phyloP scores from a whole-genome alignment of 2,797 vertebrate genomes.

The Poecilia velifera region DNA sequence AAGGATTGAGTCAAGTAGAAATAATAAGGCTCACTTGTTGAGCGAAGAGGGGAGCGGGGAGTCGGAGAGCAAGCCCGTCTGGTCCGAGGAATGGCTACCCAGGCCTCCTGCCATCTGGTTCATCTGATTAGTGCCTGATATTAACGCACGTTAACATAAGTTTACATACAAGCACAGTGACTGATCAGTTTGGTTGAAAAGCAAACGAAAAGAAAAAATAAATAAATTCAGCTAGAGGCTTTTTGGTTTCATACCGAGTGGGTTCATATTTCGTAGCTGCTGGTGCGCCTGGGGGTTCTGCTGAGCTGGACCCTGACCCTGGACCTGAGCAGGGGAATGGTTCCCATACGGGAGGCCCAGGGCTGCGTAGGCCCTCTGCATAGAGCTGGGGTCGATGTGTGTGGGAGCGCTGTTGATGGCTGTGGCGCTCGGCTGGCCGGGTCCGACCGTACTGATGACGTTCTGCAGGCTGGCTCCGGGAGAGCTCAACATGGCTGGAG shows the following conservation, averaged over 20 bases:
- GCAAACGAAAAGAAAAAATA: neutral
- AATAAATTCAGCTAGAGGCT: neutral
- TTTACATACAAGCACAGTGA: slow-evolving; percentile 16
- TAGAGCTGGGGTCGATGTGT: slow-evolving; percentile 98
- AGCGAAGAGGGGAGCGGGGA: slow-evolving; percentile 89
- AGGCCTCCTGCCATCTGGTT: slow-evolving; percentile 89
- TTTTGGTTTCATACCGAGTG: slow-evolving; percentile 81
- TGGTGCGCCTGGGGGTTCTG: slow-evolving; percentile 87
- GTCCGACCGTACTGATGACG: slow-evolving; percentile 85
- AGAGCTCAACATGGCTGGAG: slow-evolving; percentile 87
- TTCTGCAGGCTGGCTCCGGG: slow-evolving; percentile 89
- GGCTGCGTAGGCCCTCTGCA: slow-evolving; percentile 97
- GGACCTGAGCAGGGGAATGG: slow-evolving; percentile 87
- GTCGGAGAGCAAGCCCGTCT: slow-evolving; percentile 90
- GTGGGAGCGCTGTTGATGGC: slow-evolving; percentile 88
- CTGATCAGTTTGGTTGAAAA: neutral
- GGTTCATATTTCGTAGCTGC: slow-evolving; percentile 90
- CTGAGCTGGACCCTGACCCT: slow-evolving; percentile 79
- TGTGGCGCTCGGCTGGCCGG: slow-evolving; percentile 87
- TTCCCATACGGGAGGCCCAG: slow-evolving; percentile 96
- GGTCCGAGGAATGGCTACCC: slow-evolving; percentile 85
- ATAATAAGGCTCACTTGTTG: slow-evolving; percentile 83
- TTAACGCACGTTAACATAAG: slow-evolving; percentile 19
- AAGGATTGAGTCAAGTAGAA: neutral
- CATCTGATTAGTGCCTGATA: slow-evolving; percentile 90